Evolutionary conservation across 2,113 vertebrate genomes (phyloP).

Genomic region (Synchiropus splendidus): DNA sequence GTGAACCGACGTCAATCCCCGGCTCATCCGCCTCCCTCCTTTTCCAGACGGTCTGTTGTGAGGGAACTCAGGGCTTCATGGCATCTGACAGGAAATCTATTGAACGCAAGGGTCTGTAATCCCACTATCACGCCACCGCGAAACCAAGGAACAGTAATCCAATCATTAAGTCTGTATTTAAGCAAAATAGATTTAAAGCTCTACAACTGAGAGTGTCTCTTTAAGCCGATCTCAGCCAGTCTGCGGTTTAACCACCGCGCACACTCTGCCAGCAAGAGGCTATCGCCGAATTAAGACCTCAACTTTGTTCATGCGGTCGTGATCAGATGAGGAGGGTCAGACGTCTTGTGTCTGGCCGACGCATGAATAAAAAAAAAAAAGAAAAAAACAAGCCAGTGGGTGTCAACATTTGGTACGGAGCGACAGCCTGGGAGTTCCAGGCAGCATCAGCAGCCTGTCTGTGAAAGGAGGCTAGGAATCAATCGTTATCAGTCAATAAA

Average conservation of each 20-base stretch:
- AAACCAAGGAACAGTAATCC: constrained; percentile 48
- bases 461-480: constrained; percentile 16
- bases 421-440: constrained; percentile 6
- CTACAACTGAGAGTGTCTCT: constrained; percentile 7
- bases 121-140: constrained; percentile 41
- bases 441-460: constrained; percentile 13
- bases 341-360: no score
- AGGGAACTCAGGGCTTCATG: constrained; percentile 34
- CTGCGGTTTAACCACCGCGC: background rate
- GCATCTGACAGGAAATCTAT: constrained; percentile 60
- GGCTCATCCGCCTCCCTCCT: constrained; percentile 22
- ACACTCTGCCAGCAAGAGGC: constrained; percentile 4
- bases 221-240: constrained; percentile 24
- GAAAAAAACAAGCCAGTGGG: no score
- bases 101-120: constrained; percentile 45
- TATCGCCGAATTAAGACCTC: background rate
- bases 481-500: constrained; percentile 41
- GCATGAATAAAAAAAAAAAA: no score
- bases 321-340: no score
- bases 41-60: no score
- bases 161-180: constrained; percentile 53
- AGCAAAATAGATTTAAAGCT: constrained; percentile 38
- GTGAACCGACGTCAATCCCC: constrained; percentile 3
- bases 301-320: background rate
- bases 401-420: background rate